A percentile compares a stretch with the other conserved stretches of the same genome.
Conservation (phyloP, 2,113 vertebrate genomes). For the Sula dactylatra region DNA sequence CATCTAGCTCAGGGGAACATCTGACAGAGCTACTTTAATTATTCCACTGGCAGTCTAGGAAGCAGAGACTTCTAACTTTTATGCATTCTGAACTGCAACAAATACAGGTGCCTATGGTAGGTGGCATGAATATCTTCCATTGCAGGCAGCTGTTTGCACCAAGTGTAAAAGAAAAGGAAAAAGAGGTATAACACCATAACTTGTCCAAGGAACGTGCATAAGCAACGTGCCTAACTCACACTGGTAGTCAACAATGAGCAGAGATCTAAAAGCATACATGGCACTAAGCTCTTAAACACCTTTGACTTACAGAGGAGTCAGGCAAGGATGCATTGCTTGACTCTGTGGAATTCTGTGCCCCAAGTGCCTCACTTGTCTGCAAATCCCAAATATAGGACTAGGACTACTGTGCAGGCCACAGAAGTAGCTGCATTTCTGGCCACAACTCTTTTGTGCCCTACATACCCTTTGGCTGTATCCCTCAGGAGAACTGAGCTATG, state of each 20-base stretch:
- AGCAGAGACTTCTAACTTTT: neutral
- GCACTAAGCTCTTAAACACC: neutral
- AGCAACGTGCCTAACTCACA: neutral
- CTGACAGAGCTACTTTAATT: neutral
- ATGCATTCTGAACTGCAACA: neutral
- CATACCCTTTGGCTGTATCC: rapidly evolving
- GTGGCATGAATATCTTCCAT: neutral
- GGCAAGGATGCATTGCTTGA: neutral
- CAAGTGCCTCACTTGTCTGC: neutral
- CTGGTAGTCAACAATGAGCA: neutral
- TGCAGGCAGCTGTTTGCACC: neutral
- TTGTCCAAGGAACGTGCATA: neutral
- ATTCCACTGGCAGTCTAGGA: neutral
- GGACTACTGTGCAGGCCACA: neutral
- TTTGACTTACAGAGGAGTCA: neutral
- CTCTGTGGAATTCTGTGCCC: neutral
- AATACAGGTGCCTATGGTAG: neutral
- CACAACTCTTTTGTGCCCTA: neutral
- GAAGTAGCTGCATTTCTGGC: neutral
- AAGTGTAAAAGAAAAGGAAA: neutral
- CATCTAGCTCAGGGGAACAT: neutral
- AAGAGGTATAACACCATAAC: neutral
- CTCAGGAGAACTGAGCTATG: neutral
- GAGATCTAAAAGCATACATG: neutral
- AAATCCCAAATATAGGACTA: neutral